These are phyloP conservation scores for Agrotis ipsilon DNA, from an alignment of 2,888 invertebrate species.

Conservation along the genomic window DNA sequence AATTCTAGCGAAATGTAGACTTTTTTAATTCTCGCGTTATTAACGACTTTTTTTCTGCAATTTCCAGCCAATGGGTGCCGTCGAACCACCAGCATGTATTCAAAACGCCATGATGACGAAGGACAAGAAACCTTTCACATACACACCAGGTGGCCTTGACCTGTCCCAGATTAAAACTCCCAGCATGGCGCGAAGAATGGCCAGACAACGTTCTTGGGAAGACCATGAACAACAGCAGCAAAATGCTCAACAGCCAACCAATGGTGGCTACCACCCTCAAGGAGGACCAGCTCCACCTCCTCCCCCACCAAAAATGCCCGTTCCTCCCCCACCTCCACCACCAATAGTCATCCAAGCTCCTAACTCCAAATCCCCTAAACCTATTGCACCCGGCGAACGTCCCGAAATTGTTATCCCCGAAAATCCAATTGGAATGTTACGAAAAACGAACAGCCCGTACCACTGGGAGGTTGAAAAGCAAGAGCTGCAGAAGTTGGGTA, in stretches of 20 bases:
- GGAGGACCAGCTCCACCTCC: constrained; percentile 86
- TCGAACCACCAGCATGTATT: constrained; percentile 96
- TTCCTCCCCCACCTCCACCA: constrained; percentile 91
- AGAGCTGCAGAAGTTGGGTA: constrained; percentile 88
- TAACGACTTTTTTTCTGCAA: constrained; percentile 20
- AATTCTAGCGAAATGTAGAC: background rate
- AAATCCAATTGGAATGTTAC: constrained; percentile 93
- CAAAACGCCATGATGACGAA: constrained; percentile 98
- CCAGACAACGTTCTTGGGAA: constrained; percentile 92
- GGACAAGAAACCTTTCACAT: constrained; percentile 99
- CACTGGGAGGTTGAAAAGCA: constrained; percentile 92
- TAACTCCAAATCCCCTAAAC: constrained; percentile 89
- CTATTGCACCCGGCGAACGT: constrained; percentile 91
- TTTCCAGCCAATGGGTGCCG: constrained; percentile 86
- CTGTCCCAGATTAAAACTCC: constrained; percentile 97
- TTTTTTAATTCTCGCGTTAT: background rate
- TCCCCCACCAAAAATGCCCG: constrained; percentile 85
- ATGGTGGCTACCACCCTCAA: constrained; percentile 79
- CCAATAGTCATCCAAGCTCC: constrained; percentile 90
- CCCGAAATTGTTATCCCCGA: constrained; percentile 95
- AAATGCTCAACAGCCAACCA: constrained; percentile 73
- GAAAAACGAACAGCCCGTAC: constrained; percentile 93
- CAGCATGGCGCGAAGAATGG: constrained; percentile 95
- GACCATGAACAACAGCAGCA: constrained; percentile 87
- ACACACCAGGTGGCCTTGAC: constrained; percentile 98